Percentiles rank a stretch among this genome's conserved stretches.
phyloP scores from a whole-genome alignment of 2,113 vertebrate species.

The Sturnus vulgaris region DNA sequence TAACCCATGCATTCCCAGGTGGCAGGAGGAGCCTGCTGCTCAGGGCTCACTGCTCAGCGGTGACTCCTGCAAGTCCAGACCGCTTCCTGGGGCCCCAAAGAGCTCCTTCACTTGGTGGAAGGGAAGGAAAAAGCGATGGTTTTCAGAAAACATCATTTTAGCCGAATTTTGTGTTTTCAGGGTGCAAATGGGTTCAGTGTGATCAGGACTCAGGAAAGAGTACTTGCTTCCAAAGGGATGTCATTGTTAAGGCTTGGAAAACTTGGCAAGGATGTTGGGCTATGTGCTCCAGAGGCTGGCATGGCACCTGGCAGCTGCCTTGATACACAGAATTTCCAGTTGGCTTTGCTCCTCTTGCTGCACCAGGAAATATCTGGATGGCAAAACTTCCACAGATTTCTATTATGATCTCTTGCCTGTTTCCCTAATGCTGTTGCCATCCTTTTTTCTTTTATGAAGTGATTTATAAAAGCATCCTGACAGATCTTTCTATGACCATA shows the following conservation, averaged over 20 bases:
- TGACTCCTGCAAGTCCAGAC: not conserved
- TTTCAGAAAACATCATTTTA: not conserved
- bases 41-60: not conserved
- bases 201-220: not conserved
- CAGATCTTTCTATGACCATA: not conserved
- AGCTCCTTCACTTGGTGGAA: not conserved
- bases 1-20: not conserved
- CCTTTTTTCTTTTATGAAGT: not conserved
- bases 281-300: too few relatives aligned
- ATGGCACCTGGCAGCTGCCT: not conserved
- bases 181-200: rapidly evolving
- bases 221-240: not conserved
- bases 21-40: not conserved
- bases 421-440: not conserved
- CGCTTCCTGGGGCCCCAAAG: not conserved
- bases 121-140: rapidly evolving
- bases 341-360: not conserved
- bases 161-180: not conserved
- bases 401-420: not conserved
- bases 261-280: not conserved
- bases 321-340: not conserved
- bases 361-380: not conserved
- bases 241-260: not conserved
- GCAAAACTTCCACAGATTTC: not conserved
- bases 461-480: not conserved